A percentile compares a stretch with the other conserved stretches of the same genome.
These are phyloP conservation scores for Nipponia nippon DNA, from an alignment of 2,113 vertebrate genomes.

Conservation along the genomic window DNA sequence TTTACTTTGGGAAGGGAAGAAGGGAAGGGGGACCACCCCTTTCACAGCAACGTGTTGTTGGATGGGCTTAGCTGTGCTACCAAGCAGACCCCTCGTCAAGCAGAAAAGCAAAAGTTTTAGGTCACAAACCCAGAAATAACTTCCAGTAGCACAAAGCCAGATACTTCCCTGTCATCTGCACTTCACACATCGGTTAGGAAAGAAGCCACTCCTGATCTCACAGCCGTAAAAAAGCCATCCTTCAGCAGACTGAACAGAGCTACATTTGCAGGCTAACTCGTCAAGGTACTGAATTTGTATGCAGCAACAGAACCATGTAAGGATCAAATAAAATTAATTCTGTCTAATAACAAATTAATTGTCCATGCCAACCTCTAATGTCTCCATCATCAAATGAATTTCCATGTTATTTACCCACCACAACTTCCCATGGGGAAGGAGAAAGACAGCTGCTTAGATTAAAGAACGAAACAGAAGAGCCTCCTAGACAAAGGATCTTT, in stretches of 20 bases:
- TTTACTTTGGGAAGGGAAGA: background rate
- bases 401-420: slow-evolving; percentile 61
- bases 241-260: background rate
- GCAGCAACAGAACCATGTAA: slow-evolving; percentile 44
- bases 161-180: background rate
- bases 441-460: slow-evolving; percentile 53
- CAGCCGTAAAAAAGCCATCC: background rate
- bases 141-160: background rate
- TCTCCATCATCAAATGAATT: slow-evolving; percentile 63
- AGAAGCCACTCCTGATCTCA: background rate
- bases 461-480: slow-evolving; percentile 38
- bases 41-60: fast-evolving
- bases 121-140: background rate
- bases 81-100: background rate
- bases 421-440: slow-evolving; percentile 50
- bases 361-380: slow-evolving; percentile 62
- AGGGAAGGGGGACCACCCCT: background rate
- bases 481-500: slow-evolving; percentile 52
- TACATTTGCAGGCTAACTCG: background rate
- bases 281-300: slow-evolving; percentile 24
- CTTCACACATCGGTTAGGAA: background rate
- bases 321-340: slow-evolving; percentile 68
- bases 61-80: background rate
- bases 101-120: background rate
- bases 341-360: slow-evolving; percentile 69